These are phyloP conservation scores for Eubasilissa splendida DNA, from an alignment of 2,888 invertebrate species.

Conservation along the genomic window DNA sequence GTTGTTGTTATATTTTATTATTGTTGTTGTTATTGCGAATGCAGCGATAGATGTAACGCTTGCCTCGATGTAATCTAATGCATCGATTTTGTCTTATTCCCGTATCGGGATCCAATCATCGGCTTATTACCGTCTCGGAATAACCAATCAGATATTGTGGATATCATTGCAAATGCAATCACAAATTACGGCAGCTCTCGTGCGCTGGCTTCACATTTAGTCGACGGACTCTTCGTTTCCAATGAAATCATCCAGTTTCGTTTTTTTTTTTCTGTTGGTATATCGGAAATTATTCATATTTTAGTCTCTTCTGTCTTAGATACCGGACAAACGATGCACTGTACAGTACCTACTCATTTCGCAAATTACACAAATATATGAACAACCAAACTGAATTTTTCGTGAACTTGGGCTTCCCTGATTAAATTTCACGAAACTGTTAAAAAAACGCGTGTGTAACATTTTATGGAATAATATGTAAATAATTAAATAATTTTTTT, in stretches of 20 bases:
- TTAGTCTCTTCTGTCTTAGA: no score
- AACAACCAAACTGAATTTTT: no score
- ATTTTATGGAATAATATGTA: no score
- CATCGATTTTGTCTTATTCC: slow-evolving; percentile 32
- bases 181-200: slow-evolving; percentile 25
- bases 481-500: no score
- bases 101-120: slow-evolving; percentile 46
- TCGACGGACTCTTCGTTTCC: neutral
- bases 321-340: no score
- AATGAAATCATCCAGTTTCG: neutral
- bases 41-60: slow-evolving; percentile 52
- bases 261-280: no score
- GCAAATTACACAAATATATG: no score
- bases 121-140: slow-evolving; percentile 39
- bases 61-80: slow-evolving; percentile 43
- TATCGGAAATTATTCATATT: no score
- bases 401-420: no score
- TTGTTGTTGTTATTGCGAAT: slow-evolving; percentile 31
- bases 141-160: slow-evolving; percentile 22
- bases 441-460: no score
- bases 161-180: slow-evolving; percentile 39
- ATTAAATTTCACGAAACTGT: no score
- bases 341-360: no score
- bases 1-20: slow-evolving; percentile 16
- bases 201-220: slow-evolving; percentile 13